A percentile compares a stretch with the other conserved stretches of the same genome.
Conservation (phyloP, 2,888 invertebrate species). For the Stomorhina lunata region DNA sequence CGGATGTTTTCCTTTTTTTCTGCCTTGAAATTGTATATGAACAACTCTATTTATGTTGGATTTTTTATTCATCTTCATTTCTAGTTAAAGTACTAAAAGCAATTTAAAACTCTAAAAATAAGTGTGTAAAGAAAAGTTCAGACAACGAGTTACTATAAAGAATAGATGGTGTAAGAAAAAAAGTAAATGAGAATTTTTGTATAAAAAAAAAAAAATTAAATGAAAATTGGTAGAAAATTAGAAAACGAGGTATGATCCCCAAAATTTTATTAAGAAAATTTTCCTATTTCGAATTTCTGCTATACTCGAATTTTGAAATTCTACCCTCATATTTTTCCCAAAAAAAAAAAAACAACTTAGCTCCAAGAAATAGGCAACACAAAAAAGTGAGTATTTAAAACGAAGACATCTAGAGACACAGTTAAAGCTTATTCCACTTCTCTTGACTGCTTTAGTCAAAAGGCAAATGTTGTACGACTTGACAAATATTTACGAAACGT, state of each 20-base stretch:
- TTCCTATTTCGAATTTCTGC: background rate
- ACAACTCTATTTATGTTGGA: background rate
- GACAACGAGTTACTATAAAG: background rate
- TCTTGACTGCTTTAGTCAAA: too few relatives aligned
- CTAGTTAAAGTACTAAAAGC: constrained; percentile 27
- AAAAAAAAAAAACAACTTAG: constrained; percentile 8
- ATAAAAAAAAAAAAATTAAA: too few relatives aligned
- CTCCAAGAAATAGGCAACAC: background rate
- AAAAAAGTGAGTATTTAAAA: constrained; percentile 6
- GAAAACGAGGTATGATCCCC: background rate
- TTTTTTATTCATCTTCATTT: constrained; percentile 31
- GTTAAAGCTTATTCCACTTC: constrained; percentile 11
- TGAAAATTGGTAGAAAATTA: background rate
- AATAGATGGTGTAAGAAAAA: constrained; percentile 18
- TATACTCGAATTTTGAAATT: background rate
- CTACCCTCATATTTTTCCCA: background rate
- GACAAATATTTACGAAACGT: constrained; percentile 74
- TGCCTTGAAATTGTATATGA: background rate
- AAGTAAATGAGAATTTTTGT: constrained; percentile 4
- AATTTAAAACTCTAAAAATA: constrained; percentile 32
- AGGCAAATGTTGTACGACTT: constrained; percentile 69
- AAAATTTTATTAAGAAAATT: background rate
- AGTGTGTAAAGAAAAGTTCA: constrained; percentile 3
- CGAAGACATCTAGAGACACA: background rate
- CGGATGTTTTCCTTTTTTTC: constrained; percentile 5